Percentiles rank a stretch among this genome's conserved stretches.
Conservation (phyloP, 1,140 invertebrate genomes). For the Drosophila simulans region DNA sequence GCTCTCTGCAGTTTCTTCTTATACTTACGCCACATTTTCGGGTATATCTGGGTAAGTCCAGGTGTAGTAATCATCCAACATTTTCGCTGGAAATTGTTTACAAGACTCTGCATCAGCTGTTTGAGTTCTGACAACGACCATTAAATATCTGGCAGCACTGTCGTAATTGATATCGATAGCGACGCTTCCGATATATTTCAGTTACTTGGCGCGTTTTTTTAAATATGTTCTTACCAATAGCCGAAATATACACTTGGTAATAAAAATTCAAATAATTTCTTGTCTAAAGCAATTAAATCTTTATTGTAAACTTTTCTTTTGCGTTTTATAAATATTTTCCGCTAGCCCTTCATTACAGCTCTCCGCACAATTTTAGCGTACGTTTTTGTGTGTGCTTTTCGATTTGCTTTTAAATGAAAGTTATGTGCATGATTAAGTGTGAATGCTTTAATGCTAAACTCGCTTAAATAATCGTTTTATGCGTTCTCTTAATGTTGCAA, state of each 20-base stretch:
- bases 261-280: slow-evolving; percentile 24
- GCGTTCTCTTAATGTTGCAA: slow-evolving; percentile 43
- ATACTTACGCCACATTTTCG: slow-evolving; percentile 57
- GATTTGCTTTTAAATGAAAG: slow-evolving; percentile 33
- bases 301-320: slow-evolving; percentile 73
- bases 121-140: neutral
- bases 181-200: too few species aligned
- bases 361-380: slow-evolving; percentile 38
- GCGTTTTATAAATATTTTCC: slow-evolving; percentile 63
- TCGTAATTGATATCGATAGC: neutral
- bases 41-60: slow-evolving; percentile 75
- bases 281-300: slow-evolving; percentile 72
- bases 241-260: neutral
- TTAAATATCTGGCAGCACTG: neutral
- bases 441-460: slow-evolving; percentile 34
- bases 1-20: too few species aligned
- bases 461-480: slow-evolving; percentile 35
- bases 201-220: neutral
- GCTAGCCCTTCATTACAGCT: slow-evolving; percentile 56
- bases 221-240: neutral
- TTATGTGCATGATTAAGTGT: slow-evolving; percentile 50
- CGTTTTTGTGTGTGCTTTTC: slow-evolving; percentile 37
- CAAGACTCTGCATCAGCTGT: slow-evolving; percentile 23
- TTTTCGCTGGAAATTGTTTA: slow-evolving; percentile 24
- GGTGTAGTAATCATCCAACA: slow-evolving; percentile 54